These are phyloP conservation scores for Xerus rutilus DNA, from an alignment of 2,797 vertebrate species.

Conservation along the genomic window DNA sequence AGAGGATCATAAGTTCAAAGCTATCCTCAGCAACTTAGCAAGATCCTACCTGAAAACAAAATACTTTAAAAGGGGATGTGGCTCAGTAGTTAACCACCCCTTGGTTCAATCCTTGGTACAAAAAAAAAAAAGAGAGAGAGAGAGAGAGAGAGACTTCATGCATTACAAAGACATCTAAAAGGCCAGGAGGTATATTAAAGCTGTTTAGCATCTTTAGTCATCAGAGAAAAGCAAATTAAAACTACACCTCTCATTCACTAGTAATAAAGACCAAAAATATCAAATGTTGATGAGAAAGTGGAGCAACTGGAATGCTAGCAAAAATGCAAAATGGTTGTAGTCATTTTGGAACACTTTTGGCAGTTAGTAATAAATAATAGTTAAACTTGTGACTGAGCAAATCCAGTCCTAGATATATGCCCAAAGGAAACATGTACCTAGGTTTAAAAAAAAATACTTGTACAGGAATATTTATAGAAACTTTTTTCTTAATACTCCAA, in stretches of 20 bases:
- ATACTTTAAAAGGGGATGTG: too few relatives aligned
- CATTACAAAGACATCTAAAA: neutral
- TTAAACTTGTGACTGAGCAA: neutral
- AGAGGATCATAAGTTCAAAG: too few relatives aligned
- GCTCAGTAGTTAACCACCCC: too few relatives aligned
- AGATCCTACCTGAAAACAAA: too few relatives aligned
- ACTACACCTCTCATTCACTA: neutral
- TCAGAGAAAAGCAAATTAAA: conserved; percentile 51
- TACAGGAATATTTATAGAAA: conserved; percentile 25
- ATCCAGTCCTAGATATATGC: neutral
- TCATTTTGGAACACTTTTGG: conserved; percentile 1
- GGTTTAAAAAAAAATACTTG: neutral
- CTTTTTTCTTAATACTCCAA: conserved; percentile 55
- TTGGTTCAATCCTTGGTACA: too few relatives aligned
- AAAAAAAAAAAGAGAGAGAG: too few relatives aligned
- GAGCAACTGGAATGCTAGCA: neutral
- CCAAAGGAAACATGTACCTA: neutral
- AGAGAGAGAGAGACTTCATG: neutral
- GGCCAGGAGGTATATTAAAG: neutral
- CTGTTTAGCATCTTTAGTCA: neutral
- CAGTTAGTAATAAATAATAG: conserved; percentile 7
- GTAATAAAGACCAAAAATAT: neutral
- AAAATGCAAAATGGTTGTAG: neutral
- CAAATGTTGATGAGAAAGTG: neutral
- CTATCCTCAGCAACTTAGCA: too few relatives aligned